Evolutionary conservation across 2,113 vertebrate species (phyloP).

Genomic region (Numida meleagris): DNA sequence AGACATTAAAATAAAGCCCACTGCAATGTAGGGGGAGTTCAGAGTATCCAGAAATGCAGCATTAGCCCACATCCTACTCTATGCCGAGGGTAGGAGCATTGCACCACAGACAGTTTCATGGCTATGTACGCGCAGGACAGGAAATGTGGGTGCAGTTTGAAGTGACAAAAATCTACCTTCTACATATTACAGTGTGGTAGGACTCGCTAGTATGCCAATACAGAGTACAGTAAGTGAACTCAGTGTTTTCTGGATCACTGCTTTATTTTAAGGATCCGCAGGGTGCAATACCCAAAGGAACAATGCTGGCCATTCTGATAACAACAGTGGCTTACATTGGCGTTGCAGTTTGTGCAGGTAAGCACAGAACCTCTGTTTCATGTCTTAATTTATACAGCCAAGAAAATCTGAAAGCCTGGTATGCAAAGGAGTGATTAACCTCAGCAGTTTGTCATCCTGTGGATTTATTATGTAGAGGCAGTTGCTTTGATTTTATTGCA

Average conservation of each 20-base stretch:
- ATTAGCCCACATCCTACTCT: not conserved
- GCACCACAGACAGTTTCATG: not conserved
- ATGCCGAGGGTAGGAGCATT: not conserved
- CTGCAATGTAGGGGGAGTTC: not conserved
- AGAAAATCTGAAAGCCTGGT: not conserved
- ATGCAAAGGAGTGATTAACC: not conserved
- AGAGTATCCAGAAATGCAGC: not conserved
- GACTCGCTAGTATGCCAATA: not conserved
- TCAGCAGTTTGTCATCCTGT: not conserved
- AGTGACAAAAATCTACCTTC: not conserved
- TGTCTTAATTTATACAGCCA: not conserved
- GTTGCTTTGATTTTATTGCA: not conserved
- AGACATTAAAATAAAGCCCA: constrained; percentile 1
- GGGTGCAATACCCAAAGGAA: constrained; percentile 92
- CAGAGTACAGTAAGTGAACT: not conserved
- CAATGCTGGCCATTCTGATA: constrained; percentile 93
- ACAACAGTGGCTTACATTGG: constrained; percentile 89
- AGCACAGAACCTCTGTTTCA: constrained; percentile 59
- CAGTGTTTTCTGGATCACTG: not conserved
- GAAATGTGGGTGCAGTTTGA: not conserved
- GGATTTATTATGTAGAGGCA: not conserved
- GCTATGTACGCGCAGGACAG: not conserved
- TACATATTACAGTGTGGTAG: not conserved
- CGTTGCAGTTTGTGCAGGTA: constrained; percentile 89
- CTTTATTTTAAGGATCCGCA: constrained; percentile 87